Percentiles rank a stretch among this genome's conserved stretches.
phyloP scores from a whole-genome alignment of 2,888 invertebrate genomes.

The Ametastegia equiseti region DNA sequence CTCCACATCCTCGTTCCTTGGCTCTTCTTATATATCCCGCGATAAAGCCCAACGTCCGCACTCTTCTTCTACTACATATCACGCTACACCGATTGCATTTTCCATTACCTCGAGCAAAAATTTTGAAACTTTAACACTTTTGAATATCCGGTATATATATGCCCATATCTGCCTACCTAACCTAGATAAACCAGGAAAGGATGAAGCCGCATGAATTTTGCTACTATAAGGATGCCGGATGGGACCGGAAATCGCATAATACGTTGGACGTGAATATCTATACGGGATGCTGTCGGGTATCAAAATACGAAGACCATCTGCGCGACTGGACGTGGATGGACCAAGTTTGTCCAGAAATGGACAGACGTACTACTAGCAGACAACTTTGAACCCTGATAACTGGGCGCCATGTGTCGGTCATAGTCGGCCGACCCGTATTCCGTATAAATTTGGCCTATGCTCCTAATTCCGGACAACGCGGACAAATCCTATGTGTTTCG shows the following conservation, averaged over 20 bases:
- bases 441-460: slow-evolving; percentile 40
- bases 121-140: not conserved
- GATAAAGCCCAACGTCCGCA: not conserved
- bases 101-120: not conserved
- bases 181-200: not conserved
- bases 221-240: too few species aligned
- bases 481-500: slow-evolving; percentile 43
- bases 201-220: not conserved
- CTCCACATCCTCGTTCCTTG: not conserved
- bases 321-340: not conserved
- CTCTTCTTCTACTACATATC: not conserved
- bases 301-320: not conserved
- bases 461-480: slow-evolving; percentile 42
- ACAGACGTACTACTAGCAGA: not conserved
- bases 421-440: slow-evolving; percentile 33
- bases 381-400: slow-evolving; percentile 33
- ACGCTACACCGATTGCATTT: not conserved
- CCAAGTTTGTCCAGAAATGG: not conserved
- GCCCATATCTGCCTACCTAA: too few species aligned
- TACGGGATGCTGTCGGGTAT: not conserved
- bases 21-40: not conserved
- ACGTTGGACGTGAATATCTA: not conserved
- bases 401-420: slow-evolving; percentile 38
- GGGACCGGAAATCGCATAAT: not conserved
- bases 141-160: not conserved